These are phyloP conservation scores for Tolmerus cingulatus DNA, from an alignment of 2,888 invertebrate genomes.

Conservation along the genomic window DNA sequence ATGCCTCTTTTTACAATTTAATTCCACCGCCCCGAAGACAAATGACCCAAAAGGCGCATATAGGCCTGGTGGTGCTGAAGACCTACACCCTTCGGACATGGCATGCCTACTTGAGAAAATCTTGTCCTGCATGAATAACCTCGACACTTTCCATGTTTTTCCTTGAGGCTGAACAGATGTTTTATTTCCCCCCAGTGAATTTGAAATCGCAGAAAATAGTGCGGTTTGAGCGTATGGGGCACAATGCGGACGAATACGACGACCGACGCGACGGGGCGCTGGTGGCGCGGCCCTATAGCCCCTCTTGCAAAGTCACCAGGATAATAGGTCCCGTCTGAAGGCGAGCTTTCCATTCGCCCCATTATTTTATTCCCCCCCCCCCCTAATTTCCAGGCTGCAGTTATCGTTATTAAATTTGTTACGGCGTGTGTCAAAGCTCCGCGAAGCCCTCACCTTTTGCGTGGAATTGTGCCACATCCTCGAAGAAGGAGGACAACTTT, in stretches of 20 bases:
- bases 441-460: constrained; percentile 12
- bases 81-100: constrained; percentile 13
- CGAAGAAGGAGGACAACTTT: constrained; percentile 9
- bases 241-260: constrained; percentile 14
- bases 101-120: constrained; percentile 7
- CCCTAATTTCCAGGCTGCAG: constrained; percentile 22
- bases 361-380: constrained; percentile 3
- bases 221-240: constrained; percentile 4
- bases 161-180: constrained; percentile 33
- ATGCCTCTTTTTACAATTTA: neutral
- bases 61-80: neutral
- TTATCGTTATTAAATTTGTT: constrained; percentile 34
- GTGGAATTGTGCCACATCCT: neutral
- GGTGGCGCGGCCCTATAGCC: neutral
- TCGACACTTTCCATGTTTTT: constrained; percentile 32
- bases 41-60: constrained; percentile 2
- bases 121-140: constrained; percentile 37
- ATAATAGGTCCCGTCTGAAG: constrained; percentile 4
- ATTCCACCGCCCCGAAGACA: neutral
- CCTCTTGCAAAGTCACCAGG: neutral
- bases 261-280: neutral
- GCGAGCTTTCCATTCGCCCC: constrained; percentile 8
- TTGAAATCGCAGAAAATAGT: constrained; percentile 34
- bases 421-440: neutral
- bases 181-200: constrained; percentile 27